These are phyloP conservation scores for Prionace glauca DNA, from an alignment of 2,797 vertebrate species.

Conservation along the genomic window DNA sequence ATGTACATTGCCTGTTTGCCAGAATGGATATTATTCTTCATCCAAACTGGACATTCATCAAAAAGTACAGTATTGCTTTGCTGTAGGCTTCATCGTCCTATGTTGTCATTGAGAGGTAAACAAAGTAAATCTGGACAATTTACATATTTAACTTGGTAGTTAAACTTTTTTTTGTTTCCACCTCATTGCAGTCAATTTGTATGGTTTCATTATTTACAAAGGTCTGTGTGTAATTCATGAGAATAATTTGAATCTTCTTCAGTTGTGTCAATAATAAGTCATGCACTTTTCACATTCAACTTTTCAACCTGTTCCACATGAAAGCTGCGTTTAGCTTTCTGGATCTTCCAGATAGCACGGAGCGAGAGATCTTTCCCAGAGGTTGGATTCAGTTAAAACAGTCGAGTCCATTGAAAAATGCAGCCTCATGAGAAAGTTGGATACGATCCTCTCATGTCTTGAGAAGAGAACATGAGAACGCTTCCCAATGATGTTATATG, in stretches of 20 bases:
- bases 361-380: background rate
- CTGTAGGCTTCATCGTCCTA: background rate
- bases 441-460: background rate
- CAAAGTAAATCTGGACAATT: background rate
- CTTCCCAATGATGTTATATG: background rate
- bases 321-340: background rate
- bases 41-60: background rate
- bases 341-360: background rate
- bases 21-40: background rate
- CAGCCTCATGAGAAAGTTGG: background rate
- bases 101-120: background rate
- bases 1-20: background rate
- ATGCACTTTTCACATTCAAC: background rate
- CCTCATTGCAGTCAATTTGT: background rate
- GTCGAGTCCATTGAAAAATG: background rate
- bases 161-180: background rate
- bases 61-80: background rate
- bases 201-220: background rate
- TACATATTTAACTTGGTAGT: background rate
- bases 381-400: background rate
- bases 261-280: background rate
- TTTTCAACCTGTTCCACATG: background rate
- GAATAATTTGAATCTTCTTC: background rate
- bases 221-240: background rate
- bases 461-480: background rate